Evolutionary conservation across 1,140 invertebrate genomes (phyloP).

Genomic region (Danaus plexippus): DNA sequence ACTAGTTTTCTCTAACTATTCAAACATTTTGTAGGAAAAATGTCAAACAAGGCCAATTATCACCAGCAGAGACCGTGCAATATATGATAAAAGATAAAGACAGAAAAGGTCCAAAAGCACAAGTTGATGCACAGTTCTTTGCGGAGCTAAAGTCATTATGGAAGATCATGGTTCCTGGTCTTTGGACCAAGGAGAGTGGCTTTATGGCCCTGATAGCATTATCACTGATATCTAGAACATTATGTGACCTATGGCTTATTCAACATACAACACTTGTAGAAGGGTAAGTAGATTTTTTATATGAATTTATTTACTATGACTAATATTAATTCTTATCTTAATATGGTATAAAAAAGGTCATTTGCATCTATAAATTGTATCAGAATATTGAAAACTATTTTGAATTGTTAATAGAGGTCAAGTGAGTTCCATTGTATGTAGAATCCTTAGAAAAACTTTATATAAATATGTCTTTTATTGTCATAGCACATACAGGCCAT

Average conservation of each 20-base stretch:
- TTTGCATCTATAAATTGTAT: neutral
- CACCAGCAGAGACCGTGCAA: slow-evolving; percentile 79
- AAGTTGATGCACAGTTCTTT: slow-evolving; percentile 89
- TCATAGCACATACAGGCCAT: too few species aligned
- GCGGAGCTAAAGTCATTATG: slow-evolving; percentile 83
- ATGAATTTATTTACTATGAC: too few species aligned
- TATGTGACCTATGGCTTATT: slow-evolving; percentile 98
- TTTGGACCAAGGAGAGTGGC: slow-evolving; percentile 81
- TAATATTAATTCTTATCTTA: too few species aligned
- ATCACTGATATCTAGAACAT: slow-evolving; percentile 87
- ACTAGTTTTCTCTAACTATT: too few species aligned
- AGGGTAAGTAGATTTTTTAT: slow-evolving; percentile 74
- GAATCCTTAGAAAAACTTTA: neutral
- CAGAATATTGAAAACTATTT: slow-evolving; percentile 4
- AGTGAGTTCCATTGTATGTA: slow-evolving; percentile 12
- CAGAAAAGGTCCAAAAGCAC: slow-evolving; percentile 80
- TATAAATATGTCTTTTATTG: too few species aligned
- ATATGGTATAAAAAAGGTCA: too few species aligned
- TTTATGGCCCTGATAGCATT: slow-evolving; percentile 86
- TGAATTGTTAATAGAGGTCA: slow-evolving; percentile 17
- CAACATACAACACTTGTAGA: slow-evolving; percentile 94
- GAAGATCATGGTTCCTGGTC: slow-evolving; percentile 87
- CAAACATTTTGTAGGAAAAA: slow-evolving; percentile 20
- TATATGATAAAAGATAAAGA: slow-evolving; percentile 83
- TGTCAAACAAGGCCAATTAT: slow-evolving; percentile 28